Percentiles rank a stretch among this genome's conserved stretches.
Evolutionary conservation across 2,797 vertebrate species (phyloP).

Genomic region (Pantherophis alleghaniensis): DNA sequence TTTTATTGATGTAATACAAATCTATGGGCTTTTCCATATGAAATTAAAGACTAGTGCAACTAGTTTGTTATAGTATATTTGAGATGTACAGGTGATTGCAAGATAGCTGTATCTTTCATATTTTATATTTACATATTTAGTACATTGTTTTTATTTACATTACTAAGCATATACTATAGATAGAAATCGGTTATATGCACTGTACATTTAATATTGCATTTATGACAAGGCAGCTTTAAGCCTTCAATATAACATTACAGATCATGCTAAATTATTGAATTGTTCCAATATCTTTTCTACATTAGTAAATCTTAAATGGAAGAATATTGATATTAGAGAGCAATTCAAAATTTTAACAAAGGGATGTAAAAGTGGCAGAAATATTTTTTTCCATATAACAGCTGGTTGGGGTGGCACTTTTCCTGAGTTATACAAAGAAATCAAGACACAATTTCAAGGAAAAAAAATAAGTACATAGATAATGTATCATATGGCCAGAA

Average conservation of each 20-base stretch:
- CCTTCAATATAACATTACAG: constrained; percentile 52
- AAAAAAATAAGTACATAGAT: background rate
- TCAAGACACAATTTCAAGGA: constrained; percentile 27
- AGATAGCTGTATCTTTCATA: constrained; percentile 38
- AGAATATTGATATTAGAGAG: constrained; percentile 55
- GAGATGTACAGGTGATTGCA: constrained; percentile 54
- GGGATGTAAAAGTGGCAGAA: constrained; percentile 22
- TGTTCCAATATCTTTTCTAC: constrained; percentile 50
- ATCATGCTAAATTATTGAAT: constrained; percentile 41
- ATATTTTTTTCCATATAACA: constrained; percentile 12
- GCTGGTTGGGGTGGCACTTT: constrained; percentile 45
- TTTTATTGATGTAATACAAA: constrained; percentile 54
- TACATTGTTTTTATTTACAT: constrained; percentile 63
- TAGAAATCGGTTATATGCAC: constrained; percentile 71
- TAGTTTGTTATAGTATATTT: constrained; percentile 48
- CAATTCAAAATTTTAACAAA: constrained; percentile 36
- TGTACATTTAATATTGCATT: constrained; percentile 71
- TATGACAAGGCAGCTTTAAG: constrained; percentile 44
- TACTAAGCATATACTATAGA: constrained; percentile 54
- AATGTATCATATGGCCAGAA: constrained; percentile 29
- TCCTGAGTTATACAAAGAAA: constrained; percentile 56
- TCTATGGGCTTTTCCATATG: constrained; percentile 32
- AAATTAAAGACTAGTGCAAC: constrained; percentile 46
- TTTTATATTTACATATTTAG: constrained; percentile 66
- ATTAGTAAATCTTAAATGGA: constrained; percentile 23